Conservation (phyloP, 2,113 vertebrate genomes). For the Engraulis encrasicolus region DNA sequence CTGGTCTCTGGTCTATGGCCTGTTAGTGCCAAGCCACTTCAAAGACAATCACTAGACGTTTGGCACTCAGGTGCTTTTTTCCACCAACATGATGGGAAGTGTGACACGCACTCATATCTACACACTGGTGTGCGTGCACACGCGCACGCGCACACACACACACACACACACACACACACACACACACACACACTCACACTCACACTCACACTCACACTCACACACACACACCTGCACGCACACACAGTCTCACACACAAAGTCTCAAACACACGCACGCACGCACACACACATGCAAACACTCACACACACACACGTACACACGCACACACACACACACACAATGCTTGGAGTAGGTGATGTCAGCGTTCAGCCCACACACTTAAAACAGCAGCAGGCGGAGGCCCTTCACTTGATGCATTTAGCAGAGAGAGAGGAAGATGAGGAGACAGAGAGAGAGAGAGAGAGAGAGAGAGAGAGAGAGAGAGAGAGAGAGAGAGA, state of each 20-base stretch:
- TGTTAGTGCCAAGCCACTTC: not conserved
- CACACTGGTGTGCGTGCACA: too few species aligned
- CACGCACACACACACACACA: not conserved
- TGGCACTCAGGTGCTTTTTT: not conserved
- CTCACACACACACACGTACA: not conserved
- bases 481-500: not conserved
- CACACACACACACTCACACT: not conserved
- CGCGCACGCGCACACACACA: not conserved
- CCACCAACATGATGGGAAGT: not conserved
- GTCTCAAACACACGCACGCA: not conserved
- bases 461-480: constrained; percentile 17
- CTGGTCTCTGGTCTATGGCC: not conserved
- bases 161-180: constrained; percentile 3
- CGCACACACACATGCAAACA: too few species aligned
- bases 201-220: too few species aligned
- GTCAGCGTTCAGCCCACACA: constrained; percentile 23
- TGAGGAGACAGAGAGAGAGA: too few species aligned
- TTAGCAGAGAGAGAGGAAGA: too few species aligned
- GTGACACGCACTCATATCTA: not conserved
- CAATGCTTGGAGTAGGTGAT: constrained; percentile 16
- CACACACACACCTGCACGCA: not conserved
- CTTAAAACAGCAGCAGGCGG: not conserved
- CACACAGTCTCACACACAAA: too few species aligned
- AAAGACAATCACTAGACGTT: not conserved
- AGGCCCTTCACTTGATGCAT: constrained; percentile 37